phyloP scores from a whole-genome alignment of 1,140 invertebrate species.

The Sitodiplosis mosellana region DNA sequence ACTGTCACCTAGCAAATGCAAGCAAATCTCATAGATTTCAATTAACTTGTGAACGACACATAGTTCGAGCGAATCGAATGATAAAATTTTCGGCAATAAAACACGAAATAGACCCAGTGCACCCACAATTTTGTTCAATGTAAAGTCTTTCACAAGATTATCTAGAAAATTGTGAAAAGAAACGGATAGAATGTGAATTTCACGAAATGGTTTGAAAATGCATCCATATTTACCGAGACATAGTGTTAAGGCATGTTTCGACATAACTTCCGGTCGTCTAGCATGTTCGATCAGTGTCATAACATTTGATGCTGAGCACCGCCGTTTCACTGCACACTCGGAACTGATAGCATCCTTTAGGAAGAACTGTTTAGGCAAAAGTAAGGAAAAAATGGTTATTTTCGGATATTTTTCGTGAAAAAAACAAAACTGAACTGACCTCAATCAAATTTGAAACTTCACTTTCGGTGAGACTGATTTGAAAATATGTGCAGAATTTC shows the following conservation, averaged over 20 bases:
- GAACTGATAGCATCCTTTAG: constrained; percentile 14
- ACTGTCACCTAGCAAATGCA: constrained; percentile 42
- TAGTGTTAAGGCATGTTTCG: constrained; percentile 18
- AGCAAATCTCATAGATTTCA: constrained; percentile 55
- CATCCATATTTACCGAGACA: constrained; percentile 17
- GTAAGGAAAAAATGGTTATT: not conserved
- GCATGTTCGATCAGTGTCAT: constrained; percentile 23
- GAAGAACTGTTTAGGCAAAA: constrained; percentile 9
- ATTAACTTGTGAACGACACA: constrained; percentile 23
- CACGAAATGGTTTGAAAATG: not conserved
- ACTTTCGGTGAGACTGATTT: constrained; percentile 51
- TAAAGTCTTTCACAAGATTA: constrained; percentile 31
- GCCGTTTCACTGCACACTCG: constrained; percentile 20
- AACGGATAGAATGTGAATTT: too few species aligned
- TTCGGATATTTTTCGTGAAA: too few species aligned
- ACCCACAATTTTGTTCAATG: constrained; percentile 35
- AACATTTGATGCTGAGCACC: constrained; percentile 23
- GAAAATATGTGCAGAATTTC: constrained; percentile 48
- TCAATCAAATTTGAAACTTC: constrained; percentile 33
- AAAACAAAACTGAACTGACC: constrained; percentile 28
- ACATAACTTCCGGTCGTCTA: constrained; percentile 18
- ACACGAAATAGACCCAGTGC: constrained; percentile 42
- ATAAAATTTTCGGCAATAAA: constrained; percentile 33
- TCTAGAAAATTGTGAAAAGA: constrained; percentile 29
- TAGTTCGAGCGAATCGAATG: not conserved